Conservation (phyloP, 2,797 vertebrate species). For the Hypotaenidia philippensis region DNA sequence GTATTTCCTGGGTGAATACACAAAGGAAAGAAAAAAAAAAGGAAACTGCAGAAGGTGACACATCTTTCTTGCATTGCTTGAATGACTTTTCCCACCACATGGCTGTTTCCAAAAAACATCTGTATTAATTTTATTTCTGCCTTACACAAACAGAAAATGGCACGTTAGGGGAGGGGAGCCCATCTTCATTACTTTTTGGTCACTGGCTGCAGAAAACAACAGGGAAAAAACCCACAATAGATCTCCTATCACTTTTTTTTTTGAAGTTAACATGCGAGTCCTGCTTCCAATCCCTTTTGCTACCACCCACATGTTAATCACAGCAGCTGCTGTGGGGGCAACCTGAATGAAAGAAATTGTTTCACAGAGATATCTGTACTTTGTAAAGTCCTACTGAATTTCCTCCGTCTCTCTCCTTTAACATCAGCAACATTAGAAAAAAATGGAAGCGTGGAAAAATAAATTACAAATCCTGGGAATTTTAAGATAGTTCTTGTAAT, state of each 20-base stretch:
- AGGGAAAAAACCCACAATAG: neutral
- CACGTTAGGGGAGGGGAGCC: neutral
- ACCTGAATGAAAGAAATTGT: neutral
- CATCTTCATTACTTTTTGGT: neutral
- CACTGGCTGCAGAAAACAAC: neutral
- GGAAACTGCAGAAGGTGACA: neutral
- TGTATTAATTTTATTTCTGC: neutral
- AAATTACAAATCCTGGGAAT: conserved; percentile 64
- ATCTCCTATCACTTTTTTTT: neutral
- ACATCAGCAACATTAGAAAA: conserved; percentile 35
- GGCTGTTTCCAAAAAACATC: neutral
- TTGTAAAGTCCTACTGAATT: neutral
- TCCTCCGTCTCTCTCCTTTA: conserved; percentile 1
- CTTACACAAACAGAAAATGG: neutral
- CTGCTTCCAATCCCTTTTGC: neutral
- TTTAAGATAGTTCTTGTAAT: conserved; percentile 58
- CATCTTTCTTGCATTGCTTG: neutral
- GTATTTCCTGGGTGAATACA: neutral
- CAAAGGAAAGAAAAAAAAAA: neutral
- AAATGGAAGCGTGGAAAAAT: conserved; percentile 57
- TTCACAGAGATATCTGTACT: neutral
- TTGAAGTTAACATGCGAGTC: neutral
- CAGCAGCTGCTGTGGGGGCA: conserved; percentile 13
- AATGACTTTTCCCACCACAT: neutral
- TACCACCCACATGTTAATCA: neutral